Conservation (phyloP, 1,140 invertebrate genomes). For the Telenomus remus region DNA sequence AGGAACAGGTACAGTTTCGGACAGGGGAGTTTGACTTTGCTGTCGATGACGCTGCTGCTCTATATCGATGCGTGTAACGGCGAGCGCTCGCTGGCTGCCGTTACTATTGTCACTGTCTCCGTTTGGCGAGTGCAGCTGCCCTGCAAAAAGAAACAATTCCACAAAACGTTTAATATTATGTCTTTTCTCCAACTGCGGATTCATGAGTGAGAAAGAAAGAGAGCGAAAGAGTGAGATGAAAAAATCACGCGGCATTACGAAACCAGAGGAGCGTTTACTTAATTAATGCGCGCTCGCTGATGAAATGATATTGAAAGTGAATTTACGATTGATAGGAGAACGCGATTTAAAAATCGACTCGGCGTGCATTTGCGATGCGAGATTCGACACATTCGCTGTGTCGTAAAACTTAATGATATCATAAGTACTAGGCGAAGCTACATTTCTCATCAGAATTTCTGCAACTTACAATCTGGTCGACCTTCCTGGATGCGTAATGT, state of each 20-base stretch:
- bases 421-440: slow-evolving; percentile 49
- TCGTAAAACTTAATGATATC: slow-evolving; percentile 58
- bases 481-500: slow-evolving; percentile 52
- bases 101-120: slow-evolving; percentile 70
- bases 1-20: slow-evolving; percentile 62
- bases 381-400: slow-evolving; percentile 48
- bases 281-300: no score
- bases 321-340: slow-evolving; percentile 32
- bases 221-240: no score
- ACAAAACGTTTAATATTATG: not conserved
- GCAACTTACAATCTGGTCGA: slow-evolving; percentile 52
- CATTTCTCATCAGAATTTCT: slow-evolving; percentile 56
- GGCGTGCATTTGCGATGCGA: slow-evolving; percentile 30
- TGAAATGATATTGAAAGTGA: not conserved
- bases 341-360: slow-evolving; percentile 41
- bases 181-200: not conserved
- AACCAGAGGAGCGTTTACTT: no score
- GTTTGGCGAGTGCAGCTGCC: slow-evolving; percentile 70
- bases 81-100: slow-evolving; percentile 67
- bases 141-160: slow-evolving; percentile 49
- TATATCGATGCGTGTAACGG: slow-evolving; percentile 65
- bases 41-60: slow-evolving; percentile 63
- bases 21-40: slow-evolving; percentile 61
- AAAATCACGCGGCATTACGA: no score
- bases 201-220: no score